Conservation (phyloP, 2,888 invertebrate species). For the Mimachlamys varia region DNA sequence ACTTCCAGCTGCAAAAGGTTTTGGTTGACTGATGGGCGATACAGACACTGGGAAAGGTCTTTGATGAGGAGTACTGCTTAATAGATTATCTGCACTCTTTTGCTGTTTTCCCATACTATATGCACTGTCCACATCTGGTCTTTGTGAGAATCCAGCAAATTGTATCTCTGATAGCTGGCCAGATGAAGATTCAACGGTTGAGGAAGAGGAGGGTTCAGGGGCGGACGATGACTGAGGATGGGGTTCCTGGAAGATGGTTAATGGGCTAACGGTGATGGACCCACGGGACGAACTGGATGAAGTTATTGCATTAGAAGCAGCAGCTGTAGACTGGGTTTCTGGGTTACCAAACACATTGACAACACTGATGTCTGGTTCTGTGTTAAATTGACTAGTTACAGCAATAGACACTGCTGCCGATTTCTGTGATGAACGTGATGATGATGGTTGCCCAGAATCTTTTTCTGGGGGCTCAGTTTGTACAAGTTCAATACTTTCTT, state of each 20-base stretch:
- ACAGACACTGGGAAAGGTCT: slow-evolving; percentile 1
- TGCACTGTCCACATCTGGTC: neutral
- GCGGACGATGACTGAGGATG: slow-evolving; percentile 39
- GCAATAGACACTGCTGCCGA: slow-evolving; percentile 43
- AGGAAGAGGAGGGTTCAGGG: slow-evolving; percentile 38
- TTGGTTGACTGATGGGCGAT: slow-evolving; percentile 37
- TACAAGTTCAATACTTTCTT: slow-evolving; percentile 48
- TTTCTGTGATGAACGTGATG: slow-evolving; percentile 1
- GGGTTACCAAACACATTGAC: slow-evolving; percentile 38
- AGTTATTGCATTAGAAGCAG: slow-evolving; percentile 32
- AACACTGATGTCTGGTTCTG: slow-evolving; percentile 42
- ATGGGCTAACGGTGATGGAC: slow-evolving; percentile 52
- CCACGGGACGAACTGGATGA: slow-evolving; percentile 42
- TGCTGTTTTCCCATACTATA: neutral
- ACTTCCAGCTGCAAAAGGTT: slow-evolving; percentile 48
- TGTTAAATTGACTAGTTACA: slow-evolving; percentile 47
- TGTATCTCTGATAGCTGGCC: neutral
- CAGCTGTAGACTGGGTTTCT: slow-evolving; percentile 35
- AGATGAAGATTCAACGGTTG: neutral
- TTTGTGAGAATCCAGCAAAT: neutral
- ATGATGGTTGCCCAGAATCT: slow-evolving; percentile 43
- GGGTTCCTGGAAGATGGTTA: slow-evolving; percentile 42
- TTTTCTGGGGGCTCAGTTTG: slow-evolving; percentile 42
- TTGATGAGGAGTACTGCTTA: neutral
- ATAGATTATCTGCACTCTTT: neutral